Conservation (phyloP, 2,888 invertebrate species). For the Brachyptera risi region DNA sequence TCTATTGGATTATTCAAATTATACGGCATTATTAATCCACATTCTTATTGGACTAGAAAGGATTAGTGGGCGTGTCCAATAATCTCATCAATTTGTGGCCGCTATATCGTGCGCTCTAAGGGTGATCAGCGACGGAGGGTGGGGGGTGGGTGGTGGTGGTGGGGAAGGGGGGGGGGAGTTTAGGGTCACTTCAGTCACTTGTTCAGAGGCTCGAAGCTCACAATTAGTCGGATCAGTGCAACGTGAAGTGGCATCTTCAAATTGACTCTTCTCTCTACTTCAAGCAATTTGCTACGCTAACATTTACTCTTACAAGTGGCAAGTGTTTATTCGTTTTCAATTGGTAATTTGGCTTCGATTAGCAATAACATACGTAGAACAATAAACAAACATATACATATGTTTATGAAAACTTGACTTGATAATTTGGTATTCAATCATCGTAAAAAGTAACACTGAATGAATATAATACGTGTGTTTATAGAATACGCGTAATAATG, state of each 20-base stretch:
- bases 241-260: constrained; percentile 13
- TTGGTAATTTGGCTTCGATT: neutral
- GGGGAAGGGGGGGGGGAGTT: neutral
- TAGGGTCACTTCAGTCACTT: constrained; percentile 1
- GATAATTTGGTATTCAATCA: too few species aligned
- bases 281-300: neutral
- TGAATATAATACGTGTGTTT: too few species aligned
- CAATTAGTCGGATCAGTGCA: constrained; percentile 10
- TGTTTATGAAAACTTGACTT: too few species aligned
- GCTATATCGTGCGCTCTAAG: neutral
- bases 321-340: neutral
- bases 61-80: neutral
- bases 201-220: neutral
- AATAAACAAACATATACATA: neutral
- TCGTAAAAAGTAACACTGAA: too few species aligned
- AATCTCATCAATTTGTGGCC: neutral
- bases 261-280: neutral
- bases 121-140: neutral
- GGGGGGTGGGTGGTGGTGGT: neutral
- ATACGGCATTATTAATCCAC: neutral
- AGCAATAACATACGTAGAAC: neutral
- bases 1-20: too few species aligned
- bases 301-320: too few species aligned
- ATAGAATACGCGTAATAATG: too few species aligned
- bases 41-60: neutral